phyloP scores from a whole-genome alignment of 2,113 vertebrate genomes.

The Macheiramphus alcinus region DNA sequence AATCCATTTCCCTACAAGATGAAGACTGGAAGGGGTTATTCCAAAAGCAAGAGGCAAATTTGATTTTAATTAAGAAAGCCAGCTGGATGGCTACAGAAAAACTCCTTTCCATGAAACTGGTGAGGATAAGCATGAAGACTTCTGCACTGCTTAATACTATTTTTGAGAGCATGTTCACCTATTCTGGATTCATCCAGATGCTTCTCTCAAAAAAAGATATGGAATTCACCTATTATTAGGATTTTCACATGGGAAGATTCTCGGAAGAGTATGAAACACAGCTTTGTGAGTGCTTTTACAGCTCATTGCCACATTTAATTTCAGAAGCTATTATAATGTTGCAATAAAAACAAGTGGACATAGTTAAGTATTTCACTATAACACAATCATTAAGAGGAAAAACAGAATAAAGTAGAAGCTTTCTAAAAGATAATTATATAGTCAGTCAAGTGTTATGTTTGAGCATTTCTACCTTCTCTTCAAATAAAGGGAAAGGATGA shows the following conservation, averaged over 20 bases:
- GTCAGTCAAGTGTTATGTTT: background rate
- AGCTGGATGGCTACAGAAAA: background rate
- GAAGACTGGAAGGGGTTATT: background rate
- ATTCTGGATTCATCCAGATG: background rate
- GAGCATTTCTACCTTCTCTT: background rate
- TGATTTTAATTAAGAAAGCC: background rate
- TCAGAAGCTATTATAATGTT: background rate
- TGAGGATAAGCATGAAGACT: background rate
- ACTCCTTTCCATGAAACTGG: background rate
- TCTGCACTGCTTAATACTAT: background rate
- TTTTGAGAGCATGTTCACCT: background rate
- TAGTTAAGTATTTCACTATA: background rate
- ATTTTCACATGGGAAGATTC: background rate
- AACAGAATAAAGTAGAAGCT: background rate
- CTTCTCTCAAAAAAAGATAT: background rate
- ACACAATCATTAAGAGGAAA: background rate
- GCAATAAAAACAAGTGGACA: conserved; percentile 1
- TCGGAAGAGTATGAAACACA: background rate
- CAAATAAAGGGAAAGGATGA: background rate
- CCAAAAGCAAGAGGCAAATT: background rate
- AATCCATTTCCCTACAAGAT: background rate
- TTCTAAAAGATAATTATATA: background rate
- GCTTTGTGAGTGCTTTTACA: background rate
- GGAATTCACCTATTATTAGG: background rate
- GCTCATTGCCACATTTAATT: background rate